phyloP scores from a whole-genome alignment of 2,888 invertebrate genomes.

The Morpho helenor region DNA sequence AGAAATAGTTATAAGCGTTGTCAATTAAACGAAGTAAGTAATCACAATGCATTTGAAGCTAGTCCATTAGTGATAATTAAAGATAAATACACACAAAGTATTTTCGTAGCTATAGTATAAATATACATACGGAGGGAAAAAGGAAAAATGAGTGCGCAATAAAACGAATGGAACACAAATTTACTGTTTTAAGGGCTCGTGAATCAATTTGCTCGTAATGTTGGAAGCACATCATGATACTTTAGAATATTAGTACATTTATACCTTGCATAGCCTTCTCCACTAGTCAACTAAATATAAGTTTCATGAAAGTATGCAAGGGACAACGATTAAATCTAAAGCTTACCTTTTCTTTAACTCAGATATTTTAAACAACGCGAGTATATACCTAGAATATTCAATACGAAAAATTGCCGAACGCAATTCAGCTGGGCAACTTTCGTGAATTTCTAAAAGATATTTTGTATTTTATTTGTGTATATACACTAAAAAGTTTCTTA shows the following conservation, averaged over 20 bases:
- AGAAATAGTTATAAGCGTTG: conserved; percentile 44
- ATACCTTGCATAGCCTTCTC: no score
- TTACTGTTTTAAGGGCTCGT: conserved; percentile 47
- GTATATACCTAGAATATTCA: no score
- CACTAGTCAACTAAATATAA: no score
- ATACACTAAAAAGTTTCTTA: no score
- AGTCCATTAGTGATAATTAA: conserved; percentile 22
- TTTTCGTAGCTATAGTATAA: conserved; percentile 13
- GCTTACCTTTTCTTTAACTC: no score
- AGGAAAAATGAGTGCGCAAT: conserved; percentile 39
- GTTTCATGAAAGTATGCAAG: no score
- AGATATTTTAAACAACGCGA: no score
- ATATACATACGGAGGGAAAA: conserved; percentile 13
- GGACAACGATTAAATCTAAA: no score
- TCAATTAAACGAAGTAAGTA: conserved; percentile 33
- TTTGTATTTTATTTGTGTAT: no score
- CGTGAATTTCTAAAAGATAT: no score
- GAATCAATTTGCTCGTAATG: conserved; percentile 52
- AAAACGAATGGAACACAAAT: conserved; percentile 44
- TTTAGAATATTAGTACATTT: neutral
- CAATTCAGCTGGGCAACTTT: no score
- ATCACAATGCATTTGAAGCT: conserved; percentile 22
- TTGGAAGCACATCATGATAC: conserved; percentile 14
- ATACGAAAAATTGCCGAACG: no score
- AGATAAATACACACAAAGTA: conserved; percentile 15